Evolutionary conservation across 2,797 vertebrate species (phyloP).

Genomic region (Channa striata): DNA sequence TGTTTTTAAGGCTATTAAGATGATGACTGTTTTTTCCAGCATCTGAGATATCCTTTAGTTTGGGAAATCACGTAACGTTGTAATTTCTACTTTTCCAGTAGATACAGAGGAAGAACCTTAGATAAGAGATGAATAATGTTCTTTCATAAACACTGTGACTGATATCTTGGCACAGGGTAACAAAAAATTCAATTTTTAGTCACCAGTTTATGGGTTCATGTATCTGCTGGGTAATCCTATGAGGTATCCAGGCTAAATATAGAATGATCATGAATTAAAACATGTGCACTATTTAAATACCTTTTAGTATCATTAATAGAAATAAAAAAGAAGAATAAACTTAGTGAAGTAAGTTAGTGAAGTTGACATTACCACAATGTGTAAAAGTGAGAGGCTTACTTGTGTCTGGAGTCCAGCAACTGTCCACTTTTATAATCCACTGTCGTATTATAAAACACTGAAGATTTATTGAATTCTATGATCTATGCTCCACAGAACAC

Average conservation of each 20-base stretch:
- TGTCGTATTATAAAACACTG: too few relatives aligned
- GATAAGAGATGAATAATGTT: neutral
- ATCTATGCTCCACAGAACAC: too few relatives aligned
- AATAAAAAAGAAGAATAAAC: neutral
- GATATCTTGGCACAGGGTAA: too few relatives aligned
- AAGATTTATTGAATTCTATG: too few relatives aligned
- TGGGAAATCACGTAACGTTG: constrained; percentile 1
- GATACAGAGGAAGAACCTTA: constrained; percentile 1
- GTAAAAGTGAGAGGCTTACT: too few relatives aligned
- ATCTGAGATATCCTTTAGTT: constrained; percentile 9
- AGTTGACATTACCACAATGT: neutral
- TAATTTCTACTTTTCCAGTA: neutral
- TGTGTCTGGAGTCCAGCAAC: too few relatives aligned
- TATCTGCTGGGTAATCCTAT: too few relatives aligned
- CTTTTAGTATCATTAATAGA: neutral
- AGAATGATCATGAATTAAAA: too few relatives aligned
- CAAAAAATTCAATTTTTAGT: neutral
- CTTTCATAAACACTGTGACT: neutral
- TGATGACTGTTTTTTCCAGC: neutral
- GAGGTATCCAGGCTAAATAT: too few relatives aligned
- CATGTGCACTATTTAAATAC: too few relatives aligned
- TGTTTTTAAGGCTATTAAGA: neutral
- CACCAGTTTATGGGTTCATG: neutral
- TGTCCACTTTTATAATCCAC: too few relatives aligned
- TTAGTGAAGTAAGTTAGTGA: neutral